A percentile compares a stretch with the other conserved stretches of the same genome.
These are phyloP conservation scores for Eurypyga helias DNA, from an alignment of 2,113 vertebrate genomes.

Conservation along the genomic window DNA sequence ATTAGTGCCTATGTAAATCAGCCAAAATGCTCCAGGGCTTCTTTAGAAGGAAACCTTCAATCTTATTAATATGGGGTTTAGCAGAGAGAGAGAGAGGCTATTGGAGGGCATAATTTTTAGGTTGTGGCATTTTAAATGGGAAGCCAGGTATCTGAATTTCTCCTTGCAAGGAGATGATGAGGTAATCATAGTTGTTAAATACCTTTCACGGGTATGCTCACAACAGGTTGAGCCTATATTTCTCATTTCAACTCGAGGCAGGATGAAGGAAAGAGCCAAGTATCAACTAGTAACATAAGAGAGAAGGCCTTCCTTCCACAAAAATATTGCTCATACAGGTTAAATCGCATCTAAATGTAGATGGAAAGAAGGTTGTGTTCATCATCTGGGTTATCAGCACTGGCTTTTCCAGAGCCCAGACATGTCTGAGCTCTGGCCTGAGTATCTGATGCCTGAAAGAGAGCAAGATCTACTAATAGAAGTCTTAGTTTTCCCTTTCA, in stretches of 20 bases:
- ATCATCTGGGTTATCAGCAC: neutral
- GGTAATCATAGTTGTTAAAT: neutral
- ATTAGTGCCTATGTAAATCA: neutral
- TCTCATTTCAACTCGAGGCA: neutral
- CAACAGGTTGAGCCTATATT: neutral
- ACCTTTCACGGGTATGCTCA: neutral
- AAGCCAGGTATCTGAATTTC: neutral
- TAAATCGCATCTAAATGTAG: neutral
- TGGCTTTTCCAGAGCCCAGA: neutral
- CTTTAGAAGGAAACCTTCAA: neutral
- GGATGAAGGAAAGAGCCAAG: neutral
- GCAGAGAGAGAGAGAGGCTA: neutral
- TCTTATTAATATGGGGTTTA: conserved; percentile 1
- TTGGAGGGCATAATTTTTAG: neutral
- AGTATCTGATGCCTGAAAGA: neutral
- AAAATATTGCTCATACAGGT: neutral
- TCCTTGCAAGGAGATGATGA: neutral
- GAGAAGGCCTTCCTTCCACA: neutral
- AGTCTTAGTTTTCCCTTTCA: neutral
- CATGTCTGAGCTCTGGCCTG: neutral
- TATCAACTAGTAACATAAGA: neutral
- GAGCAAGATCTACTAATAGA: neutral
- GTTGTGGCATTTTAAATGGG: conserved; percentile 3
- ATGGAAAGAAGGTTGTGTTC: neutral
- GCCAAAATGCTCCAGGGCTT: conserved; percentile 22